phyloP scores from a whole-genome alignment of 2,888 invertebrate species.

The Cryptocephalus primarius region DNA sequence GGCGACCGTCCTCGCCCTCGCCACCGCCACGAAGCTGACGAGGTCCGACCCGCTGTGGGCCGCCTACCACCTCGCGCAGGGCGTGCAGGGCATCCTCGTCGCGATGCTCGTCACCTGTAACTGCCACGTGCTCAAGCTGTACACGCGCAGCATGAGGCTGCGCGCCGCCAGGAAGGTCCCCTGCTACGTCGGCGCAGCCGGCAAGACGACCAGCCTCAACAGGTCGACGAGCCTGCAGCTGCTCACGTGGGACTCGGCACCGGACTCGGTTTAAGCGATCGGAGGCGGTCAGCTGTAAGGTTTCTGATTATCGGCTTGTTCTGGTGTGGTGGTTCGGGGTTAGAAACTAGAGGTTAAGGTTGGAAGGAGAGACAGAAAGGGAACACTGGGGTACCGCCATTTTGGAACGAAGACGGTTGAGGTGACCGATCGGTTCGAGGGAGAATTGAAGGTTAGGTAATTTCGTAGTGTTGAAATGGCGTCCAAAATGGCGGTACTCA shows the following conservation, averaged over 20 bases:
- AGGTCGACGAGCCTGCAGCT: conserved; percentile 37
- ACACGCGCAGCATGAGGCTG: conserved; percentile 29
- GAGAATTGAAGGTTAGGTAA: too few relatives aligned
- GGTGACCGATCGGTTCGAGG: too few relatives aligned
- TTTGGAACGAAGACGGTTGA: too few relatives aligned
- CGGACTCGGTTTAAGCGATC: conserved; percentile 33
- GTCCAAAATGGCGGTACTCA: too few relatives aligned
- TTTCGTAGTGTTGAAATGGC: too few relatives aligned
- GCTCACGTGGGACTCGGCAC: conserved; percentile 37
- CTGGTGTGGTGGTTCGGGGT: too few relatives aligned
- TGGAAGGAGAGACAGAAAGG: too few relatives aligned
- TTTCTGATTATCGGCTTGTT: too few relatives aligned
- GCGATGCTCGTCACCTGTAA: conserved; percentile 53
- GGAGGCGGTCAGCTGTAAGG: too few relatives aligned
- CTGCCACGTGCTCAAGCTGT: conserved; percentile 41
- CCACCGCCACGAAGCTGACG: conserved; percentile 33
- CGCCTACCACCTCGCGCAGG: conserved; percentile 38
- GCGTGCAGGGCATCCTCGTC: conserved; percentile 49
- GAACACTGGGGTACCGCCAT: too few relatives aligned
- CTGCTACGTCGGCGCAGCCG: conserved; percentile 16
- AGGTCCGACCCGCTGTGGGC: conserved; percentile 36
- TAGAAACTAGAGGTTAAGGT: too few relatives aligned
- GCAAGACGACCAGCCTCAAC: conserved; percentile 14
- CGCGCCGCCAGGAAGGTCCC: conserved; percentile 19
- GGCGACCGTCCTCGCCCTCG: conserved; percentile 31